phyloP scores from a whole-genome alignment of 2,888 invertebrate species.

The Aradus depressus region DNA sequence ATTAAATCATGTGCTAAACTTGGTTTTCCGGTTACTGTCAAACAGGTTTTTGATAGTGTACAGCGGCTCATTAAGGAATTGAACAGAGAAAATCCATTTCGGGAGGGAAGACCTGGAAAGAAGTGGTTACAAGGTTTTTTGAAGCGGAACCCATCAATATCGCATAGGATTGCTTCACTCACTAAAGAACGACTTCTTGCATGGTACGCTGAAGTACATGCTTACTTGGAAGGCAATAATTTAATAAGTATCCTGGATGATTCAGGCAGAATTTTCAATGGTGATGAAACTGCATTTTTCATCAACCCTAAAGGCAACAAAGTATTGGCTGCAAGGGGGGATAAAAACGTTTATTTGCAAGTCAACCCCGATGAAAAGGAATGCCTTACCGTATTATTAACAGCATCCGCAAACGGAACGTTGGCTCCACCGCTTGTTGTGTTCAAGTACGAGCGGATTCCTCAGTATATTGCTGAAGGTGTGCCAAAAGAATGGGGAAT shows the following conservation, averaged over 20 bases:
- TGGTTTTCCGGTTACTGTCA: too few species aligned
- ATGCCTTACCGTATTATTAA: conserved; percentile 31
- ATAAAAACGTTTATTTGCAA: conserved; percentile 31
- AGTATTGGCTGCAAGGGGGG: background rate
- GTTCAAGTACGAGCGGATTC: conserved; percentile 26
- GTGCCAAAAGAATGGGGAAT: conserved; percentile 27
- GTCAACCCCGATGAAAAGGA: conserved; percentile 33
- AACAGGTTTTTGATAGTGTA: background rate
- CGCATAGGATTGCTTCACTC: conserved; percentile 31
- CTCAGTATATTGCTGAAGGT: conserved; percentile 21
- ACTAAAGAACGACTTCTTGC: conserved; percentile 31
- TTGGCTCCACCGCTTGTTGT: conserved; percentile 25
- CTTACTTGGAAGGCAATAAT: conserved; percentile 31
- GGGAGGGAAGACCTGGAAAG: background rate
- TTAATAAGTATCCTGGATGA: conserved; percentile 29
- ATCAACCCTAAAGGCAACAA: too few species aligned
- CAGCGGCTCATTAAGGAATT: too few species aligned
- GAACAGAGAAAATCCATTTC: background rate
- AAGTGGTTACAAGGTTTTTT: conserved; percentile 7
- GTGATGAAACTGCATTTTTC: conserved; percentile 36
- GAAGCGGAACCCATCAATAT: conserved; percentile 26
- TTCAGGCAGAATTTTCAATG: conserved; percentile 33
- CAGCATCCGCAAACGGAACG: conserved; percentile 32
- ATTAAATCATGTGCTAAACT: too few species aligned
- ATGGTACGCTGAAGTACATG: conserved; percentile 33